Base-by-base conservation (phyloP, 2,797 vertebrate genomes). In the Enoplosus armatus region DNA sequence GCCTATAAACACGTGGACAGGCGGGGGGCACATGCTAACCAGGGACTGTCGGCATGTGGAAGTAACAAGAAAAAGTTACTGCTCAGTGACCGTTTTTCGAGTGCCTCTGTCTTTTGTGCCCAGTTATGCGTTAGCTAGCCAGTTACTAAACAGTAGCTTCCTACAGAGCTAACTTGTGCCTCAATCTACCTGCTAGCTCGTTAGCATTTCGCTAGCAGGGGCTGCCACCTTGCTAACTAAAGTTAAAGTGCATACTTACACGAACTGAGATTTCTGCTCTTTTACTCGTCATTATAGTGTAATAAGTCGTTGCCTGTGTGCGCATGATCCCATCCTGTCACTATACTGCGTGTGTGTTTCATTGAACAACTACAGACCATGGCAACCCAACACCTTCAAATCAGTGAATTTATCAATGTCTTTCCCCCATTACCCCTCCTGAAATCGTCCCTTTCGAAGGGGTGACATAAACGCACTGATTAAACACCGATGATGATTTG, bases 1-100 rank as follows among this genome's bases (percentile, higher is more conserved):
- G 63, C 67, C 51, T 20, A 9, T 26, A 81, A 85, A 77, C 94
- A 95, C 93, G 94, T 95, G 94, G 90, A 77, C 75, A 47, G 70
- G 64, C 53, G 56, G 48, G 31, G 26, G 48, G 61, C 78, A 68
- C 83, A 71, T 85, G 87, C 61, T 91, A 82, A 63, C 41, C 11
- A 14, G 9, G 47, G 11, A 41, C 62, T 41, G 33, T 45, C 22
- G 10, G 39, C 26, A 22, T 43, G 37, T 66, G 20, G 10, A 20
- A 33, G 20, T 29, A n/a, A 53, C 1, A 0, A 18, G 10, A 56
- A 22, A 24, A 7, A 16, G 1, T 11, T 47, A 27, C 11, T 16
- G 11, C 10, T 58, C 4, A 1, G 10, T 1, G 31, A 31, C 18
- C 20, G 16, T 9, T 48, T 70, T 6, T 3, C 1, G 1, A 1